These are phyloP conservation scores for Cyrtodaria siliqua DNA, from an alignment of 2,888 invertebrate species.

Conservation along the genomic window DNA sequence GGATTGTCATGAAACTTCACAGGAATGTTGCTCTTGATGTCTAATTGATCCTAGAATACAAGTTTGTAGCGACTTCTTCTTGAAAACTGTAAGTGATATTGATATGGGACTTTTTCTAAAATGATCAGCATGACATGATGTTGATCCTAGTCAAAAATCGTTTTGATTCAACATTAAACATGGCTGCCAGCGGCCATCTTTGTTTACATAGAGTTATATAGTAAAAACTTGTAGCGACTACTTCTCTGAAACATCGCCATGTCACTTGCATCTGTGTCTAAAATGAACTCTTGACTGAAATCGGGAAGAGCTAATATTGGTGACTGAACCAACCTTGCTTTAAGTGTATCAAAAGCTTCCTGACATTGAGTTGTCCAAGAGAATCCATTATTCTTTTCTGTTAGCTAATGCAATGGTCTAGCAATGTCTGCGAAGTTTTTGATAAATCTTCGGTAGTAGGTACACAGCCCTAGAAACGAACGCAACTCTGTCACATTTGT, in stretches of 20 bases:
- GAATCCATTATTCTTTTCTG: constrained; percentile 17
- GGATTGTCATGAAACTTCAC: too few species aligned
- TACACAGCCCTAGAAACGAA: constrained; percentile 53
- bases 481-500: constrained; percentile 32
- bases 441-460: constrained; percentile 44
- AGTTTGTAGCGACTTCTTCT: too few species aligned
- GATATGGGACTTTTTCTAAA: too few species aligned
- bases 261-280: constrained; percentile 42
- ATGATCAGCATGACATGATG: constrained; percentile 37
- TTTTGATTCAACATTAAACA: constrained; percentile 26
- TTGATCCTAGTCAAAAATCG: constrained; percentile 33
- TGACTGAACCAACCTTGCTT: constrained; percentile 17
- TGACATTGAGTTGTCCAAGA: constrained; percentile 36
- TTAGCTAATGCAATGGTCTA: constrained; percentile 20
- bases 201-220: too few species aligned
- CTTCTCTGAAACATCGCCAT: constrained; percentile 7
- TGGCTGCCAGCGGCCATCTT: constrained; percentile 47
- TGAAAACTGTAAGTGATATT: too few species aligned
- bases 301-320: constrained; percentile 37
- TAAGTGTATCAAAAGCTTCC: constrained; percentile 26
- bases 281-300: constrained; percentile 32
- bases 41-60: too few species aligned
- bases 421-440: constrained; percentile 27
- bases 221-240: too few species aligned
- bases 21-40: too few species aligned